phyloP scores from a whole-genome alignment of 1,140 invertebrate species.

The Phocides pigmalion region DNA sequence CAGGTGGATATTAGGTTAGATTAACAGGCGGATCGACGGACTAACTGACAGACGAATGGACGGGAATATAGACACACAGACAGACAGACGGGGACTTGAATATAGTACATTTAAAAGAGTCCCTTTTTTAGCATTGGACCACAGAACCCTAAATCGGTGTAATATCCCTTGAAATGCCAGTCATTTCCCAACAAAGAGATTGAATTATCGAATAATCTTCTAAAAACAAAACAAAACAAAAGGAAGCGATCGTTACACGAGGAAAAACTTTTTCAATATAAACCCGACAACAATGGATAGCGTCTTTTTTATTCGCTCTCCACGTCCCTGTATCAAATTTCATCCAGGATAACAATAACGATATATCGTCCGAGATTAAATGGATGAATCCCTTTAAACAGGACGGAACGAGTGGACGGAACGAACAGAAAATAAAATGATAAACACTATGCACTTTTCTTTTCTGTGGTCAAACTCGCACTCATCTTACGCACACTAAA shows the following conservation, averaged over 20 bases:
- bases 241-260: conserved; percentile 32
- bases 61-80: too few relatives aligned
- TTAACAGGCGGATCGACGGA: too few relatives aligned
- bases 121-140: too few relatives aligned
- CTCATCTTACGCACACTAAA: conserved; percentile 63
- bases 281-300: conserved; percentile 60
- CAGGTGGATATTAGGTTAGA: too few relatives aligned
- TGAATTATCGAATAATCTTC: conserved; percentile 56
- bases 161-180: conserved; percentile 43
- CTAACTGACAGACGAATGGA: too few relatives aligned
- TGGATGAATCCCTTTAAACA: conserved; percentile 40
- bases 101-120: too few relatives aligned
- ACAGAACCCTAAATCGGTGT: too few relatives aligned
- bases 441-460: conserved; percentile 68
- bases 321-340: conserved; percentile 52
- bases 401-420: conserved; percentile 36
- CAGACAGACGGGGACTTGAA: too few relatives aligned
- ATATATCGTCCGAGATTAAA: conserved; percentile 45
- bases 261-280: conserved; percentile 76
- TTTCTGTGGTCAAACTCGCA: conserved; percentile 53
- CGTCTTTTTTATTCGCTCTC: conserved; percentile 51
- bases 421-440: conserved; percentile 48
- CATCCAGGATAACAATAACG: conserved; percentile 40
- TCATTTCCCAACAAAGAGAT: conserved; percentile 52
- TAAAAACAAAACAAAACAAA: conserved; percentile 57